These are phyloP conservation scores for Zoanthus gigantus DNA, from an alignment of 92 coral and sea anemone genomes.

Conservation along the genomic window DNA sequence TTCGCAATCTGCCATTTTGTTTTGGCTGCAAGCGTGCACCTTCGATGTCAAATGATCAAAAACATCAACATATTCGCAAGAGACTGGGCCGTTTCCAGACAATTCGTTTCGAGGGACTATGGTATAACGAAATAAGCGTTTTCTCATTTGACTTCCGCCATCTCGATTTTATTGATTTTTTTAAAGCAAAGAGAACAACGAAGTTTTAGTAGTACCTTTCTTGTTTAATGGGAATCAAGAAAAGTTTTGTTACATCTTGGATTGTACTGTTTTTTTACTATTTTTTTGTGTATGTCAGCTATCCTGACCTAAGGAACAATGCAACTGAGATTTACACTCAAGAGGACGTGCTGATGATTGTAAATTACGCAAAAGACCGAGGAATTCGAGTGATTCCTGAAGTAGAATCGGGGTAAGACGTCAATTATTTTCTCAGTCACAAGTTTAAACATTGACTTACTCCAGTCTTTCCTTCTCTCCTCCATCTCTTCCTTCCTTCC, in stretches of 20 bases:
- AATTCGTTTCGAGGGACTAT: no score
- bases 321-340: constrained; percentile 74
- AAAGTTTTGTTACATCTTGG: neutral
- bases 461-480: no score
- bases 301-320: constrained; percentile 69
- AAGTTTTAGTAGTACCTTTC: no score
- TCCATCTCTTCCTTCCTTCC: neutral
- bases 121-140: neutral
- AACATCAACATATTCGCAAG: no score
- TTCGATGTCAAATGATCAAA: no score
- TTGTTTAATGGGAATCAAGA: no score
- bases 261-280: neutral
- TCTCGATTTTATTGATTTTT: neutral
- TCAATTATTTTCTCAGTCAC: neutral
- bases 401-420: constrained; percentile 78
- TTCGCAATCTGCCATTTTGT: no score
- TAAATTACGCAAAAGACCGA: constrained; percentile 79
- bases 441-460: no score
- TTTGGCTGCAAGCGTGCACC: no score
- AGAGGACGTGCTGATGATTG: constrained; percentile 61
- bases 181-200: no score
- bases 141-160: neutral
- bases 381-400: constrained; percentile 86
- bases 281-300: constrained; percentile 43
- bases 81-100: no score